Base-by-base conservation (phyloP, 2,888 invertebrate genomes). In the Pimpla rufipes region DNA sequence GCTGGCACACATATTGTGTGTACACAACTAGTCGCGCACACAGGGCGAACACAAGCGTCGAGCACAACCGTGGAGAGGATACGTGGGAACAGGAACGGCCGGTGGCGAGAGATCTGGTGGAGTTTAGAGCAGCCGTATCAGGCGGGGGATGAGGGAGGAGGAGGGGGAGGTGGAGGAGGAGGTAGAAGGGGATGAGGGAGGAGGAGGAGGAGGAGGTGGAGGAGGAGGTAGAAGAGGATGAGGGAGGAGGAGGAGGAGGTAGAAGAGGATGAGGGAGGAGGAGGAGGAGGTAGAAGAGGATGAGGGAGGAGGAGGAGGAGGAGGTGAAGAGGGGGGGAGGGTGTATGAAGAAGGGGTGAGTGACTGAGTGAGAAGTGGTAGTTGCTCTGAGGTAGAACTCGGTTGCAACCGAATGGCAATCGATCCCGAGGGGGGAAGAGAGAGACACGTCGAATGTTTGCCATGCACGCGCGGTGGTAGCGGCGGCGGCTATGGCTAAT, bases 351-450 rank as follows among this genome's bases (percentile, higher is more conserved):
- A 29, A 29, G 29, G 29, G 29, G 29, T 29, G 29, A 29, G 29
- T 45, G 64, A 40, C 18, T 18, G 68, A 64, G 64, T 29, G 73
- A 78, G 77, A 21, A 77, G 52, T 73, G 50, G 59, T 71, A 16
- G 11, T 40, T 64, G 70, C 42, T 52, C 29, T 68, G 52, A 62
- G 21, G 35, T 45, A 59, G 57, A 67, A 35, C 73, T 45, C 75
- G 75, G 68, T 29, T 70, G 79, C 62, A 74, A 74, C 47, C 80
- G 81, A 84, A 75, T 68, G 71, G 82, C 77, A 83, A 86, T 86
- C 83, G 86, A 86, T 86, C 81, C 79, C 76, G 64, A 73, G 77
- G 68, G 78, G 29, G 5, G 29, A n/a, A 29, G 29, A 3, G 29
- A 29, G 29, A 29, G 29, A 29, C 29, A 78, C 67, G 57, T 52